Evolutionary conservation across 1,140 invertebrate species (phyloP).

Genomic region (Sycophila sp.): DNA sequence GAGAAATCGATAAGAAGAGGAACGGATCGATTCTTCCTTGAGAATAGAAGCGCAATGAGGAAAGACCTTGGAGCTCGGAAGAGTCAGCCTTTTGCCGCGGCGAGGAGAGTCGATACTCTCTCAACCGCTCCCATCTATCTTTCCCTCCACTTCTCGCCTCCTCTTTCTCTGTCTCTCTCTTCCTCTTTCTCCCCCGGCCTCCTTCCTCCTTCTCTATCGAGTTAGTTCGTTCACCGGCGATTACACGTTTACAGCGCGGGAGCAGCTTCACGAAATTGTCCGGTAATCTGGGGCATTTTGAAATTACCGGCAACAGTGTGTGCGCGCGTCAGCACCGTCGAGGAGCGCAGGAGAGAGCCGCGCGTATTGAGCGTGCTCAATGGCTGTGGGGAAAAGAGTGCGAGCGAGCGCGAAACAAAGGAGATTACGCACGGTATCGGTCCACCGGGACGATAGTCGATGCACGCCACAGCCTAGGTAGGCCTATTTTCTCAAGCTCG

Average conservation of each 20-base stretch:
- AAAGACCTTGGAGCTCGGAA: constrained; percentile 34
- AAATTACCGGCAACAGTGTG: constrained; percentile 43
- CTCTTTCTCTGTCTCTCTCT: constrained; percentile 24
- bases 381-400: neutral
- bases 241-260: constrained; percentile 37
- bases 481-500: constrained; percentile 12
- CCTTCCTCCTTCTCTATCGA: constrained; percentile 5
- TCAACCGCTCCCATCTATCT: constrained; percentile 34
- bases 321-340: too few relatives aligned
- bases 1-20: constrained; percentile 37
- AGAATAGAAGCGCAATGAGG: constrained; percentile 32
- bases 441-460: neutral
- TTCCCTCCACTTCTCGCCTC: constrained; percentile 33
- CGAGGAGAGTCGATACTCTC: constrained; percentile 23
- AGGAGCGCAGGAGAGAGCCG: constrained; percentile 11
- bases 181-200: too few relatives aligned
- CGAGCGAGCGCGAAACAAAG: constrained; percentile 45
- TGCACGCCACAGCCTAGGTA: neutral
- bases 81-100: too few relatives aligned
- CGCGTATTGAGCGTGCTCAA: neutral
- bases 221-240: constrained; percentile 36
- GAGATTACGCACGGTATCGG: constrained; percentile 41
- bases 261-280: constrained; percentile 39
- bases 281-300: constrained; percentile 43
- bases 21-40: constrained; percentile 37